Percentiles rank a stretch among this genome's conserved stretches.
Conservation (phyloP, 2,888 invertebrate genomes). For the Deilephila porcellus region DNA sequence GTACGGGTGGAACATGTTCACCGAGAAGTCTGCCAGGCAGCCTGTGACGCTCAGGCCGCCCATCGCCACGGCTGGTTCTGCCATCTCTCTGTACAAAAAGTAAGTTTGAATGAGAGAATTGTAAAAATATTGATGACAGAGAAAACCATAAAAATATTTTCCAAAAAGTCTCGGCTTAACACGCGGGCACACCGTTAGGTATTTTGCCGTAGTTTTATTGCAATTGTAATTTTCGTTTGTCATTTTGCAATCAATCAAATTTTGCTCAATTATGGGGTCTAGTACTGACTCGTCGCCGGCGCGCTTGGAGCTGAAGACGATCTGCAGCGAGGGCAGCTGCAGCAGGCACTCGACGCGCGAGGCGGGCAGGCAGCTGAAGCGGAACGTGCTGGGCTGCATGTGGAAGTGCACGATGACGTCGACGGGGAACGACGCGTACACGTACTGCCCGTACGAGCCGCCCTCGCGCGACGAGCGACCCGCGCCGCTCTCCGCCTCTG, state of each 20-base stretch:
- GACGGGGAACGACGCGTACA: slow-evolving; percentile 97
- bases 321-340: slow-evolving; percentile 97
- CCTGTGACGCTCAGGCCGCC: slow-evolving; percentile 97
- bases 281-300: slow-evolving; percentile 89
- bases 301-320: slow-evolving; percentile 97
- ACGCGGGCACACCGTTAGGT: too few relatives aligned
- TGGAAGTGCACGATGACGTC: slow-evolving; percentile 99
- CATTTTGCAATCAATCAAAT: too few relatives aligned
- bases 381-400: slow-evolving; percentile 98
- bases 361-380: slow-evolving; percentile 98
- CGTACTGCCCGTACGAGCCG: slow-evolving; percentile 90
- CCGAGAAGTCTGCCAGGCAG: slow-evolving; percentile 97
- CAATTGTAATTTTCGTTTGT: too few relatives aligned
- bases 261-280: too few relatives aligned
- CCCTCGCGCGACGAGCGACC: slow-evolving; percentile 64
- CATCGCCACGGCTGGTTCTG: slow-evolving; percentile 87
- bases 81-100: slow-evolving; percentile 78
- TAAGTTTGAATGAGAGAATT: neutral
- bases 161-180: too few relatives aligned
- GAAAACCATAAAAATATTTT: too few relatives aligned
- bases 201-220: neutral
- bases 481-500: slow-evolving; percentile 70
- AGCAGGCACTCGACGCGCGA: slow-evolving; percentile 98
- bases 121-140: too few relatives aligned
- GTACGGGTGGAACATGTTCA: slow-evolving; percentile 99